A percentile compares a stretch with the other conserved stretches of the same genome.
Conservation (phyloP, 2,113 vertebrate genomes). For the Anhinga rufa region DNA sequence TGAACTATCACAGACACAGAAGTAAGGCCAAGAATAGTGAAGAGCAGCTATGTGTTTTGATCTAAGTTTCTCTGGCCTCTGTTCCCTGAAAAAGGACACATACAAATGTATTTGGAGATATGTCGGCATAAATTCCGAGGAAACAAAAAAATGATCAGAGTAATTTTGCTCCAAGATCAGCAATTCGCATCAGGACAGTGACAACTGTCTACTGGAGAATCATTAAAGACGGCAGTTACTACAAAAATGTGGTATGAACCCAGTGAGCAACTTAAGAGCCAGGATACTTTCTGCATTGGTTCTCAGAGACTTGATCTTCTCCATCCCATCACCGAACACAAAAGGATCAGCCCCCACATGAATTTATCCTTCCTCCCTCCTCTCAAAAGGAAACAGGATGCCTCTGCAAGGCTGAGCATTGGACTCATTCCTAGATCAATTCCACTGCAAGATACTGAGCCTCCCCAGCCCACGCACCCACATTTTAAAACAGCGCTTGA, state of each 20-base stretch:
- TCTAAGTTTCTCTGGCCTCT: neutral
- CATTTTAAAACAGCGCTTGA: neutral
- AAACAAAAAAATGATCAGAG: neutral
- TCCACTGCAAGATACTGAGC: neutral
- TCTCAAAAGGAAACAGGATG: neutral
- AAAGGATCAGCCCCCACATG: neutral
- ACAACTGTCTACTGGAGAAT: neutral
- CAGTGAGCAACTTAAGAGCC: neutral
- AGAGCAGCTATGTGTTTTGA: neutral
- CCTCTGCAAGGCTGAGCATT: slow-evolving; percentile 2
- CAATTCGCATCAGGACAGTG: accelerated
- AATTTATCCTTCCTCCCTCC: neutral
- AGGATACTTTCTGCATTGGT: neutral
- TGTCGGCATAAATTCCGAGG: neutral
- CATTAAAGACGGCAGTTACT: neutral
- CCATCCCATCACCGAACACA: neutral
- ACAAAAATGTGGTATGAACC: accelerated
- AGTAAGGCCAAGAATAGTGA: neutral
- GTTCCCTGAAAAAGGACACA: neutral
- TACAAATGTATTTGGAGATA: neutral
- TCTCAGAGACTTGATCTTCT: neutral
- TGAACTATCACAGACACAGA: neutral
- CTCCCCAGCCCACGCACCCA: neutral
- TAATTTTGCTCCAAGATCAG: neutral
- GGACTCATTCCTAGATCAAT: slow-evolving; percentile 33